phyloP scores from a whole-genome alignment of 2,888 invertebrate genomes.

The Pandemis corylana region DNA sequence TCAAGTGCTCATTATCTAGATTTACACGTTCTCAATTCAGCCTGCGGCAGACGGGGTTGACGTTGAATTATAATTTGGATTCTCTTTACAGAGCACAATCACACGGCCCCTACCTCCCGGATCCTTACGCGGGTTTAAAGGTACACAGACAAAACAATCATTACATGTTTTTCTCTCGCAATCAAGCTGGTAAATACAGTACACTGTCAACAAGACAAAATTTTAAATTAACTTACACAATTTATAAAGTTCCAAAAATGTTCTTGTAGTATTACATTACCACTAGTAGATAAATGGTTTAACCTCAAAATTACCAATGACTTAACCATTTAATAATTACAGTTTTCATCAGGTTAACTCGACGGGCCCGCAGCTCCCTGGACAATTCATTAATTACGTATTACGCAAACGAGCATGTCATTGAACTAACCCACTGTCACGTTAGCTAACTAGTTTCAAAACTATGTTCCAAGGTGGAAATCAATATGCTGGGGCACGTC shows the following conservation, averaged over 20 bases:
- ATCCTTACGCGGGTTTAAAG: neutral
- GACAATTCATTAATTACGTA: conserved; percentile 28
- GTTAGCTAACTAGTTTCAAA: conserved; percentile 24
- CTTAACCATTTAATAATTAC: conserved; percentile 17
- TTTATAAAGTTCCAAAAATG: conserved; percentile 2
- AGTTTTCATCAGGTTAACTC: conserved; percentile 24
- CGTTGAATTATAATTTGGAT: neutral
- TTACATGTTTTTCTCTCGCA: conserved; percentile 42
- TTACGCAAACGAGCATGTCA: conserved; percentile 22
- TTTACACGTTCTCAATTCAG: conserved; percentile 17
- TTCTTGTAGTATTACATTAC: conserved; percentile 2
- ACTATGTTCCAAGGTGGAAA: conserved; percentile 16
- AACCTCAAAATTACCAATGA: conserved; percentile 17
- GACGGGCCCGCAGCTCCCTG: conserved; percentile 3
- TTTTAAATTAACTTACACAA: conserved; percentile 3
- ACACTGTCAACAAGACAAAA: conserved; percentile 33
- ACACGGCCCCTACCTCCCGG: neutral
- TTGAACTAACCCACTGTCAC: conserved; percentile 23
- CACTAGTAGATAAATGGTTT: conserved; percentile 3
- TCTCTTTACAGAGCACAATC: neutral
- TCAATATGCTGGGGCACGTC: neutral
- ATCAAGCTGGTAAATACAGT: conserved; percentile 22
- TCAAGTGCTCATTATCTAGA: conserved; percentile 20
- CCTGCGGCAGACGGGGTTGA: conserved; percentile 2
- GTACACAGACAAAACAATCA: conserved; percentile 30